A percentile compares a stretch with the other conserved stretches of the same genome.
phyloP scores from a whole-genome alignment of 2,113 vertebrate genomes.

The Centrocercus urophasianus region DNA sequence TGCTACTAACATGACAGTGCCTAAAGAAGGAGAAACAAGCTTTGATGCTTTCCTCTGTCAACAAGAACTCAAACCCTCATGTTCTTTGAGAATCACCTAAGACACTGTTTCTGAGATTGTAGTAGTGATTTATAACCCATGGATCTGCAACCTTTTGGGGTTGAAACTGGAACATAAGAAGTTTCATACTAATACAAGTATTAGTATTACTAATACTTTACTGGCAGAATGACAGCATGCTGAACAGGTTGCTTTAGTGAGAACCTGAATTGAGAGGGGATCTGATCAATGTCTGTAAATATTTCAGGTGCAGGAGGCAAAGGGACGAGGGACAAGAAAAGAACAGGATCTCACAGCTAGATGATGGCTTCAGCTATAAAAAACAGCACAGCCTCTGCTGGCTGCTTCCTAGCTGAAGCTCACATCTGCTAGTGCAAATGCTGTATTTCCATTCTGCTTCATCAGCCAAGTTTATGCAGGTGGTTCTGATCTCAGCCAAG shows the following conservation, averaged over 20 bases:
- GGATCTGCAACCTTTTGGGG: neutral
- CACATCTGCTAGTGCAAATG: neutral
- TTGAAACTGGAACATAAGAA: neutral
- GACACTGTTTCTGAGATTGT: neutral
- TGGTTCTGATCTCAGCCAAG: neutral
- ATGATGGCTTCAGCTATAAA: neutral
- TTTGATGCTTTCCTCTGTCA: neutral
- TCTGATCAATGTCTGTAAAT: too few species aligned
- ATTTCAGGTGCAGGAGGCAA: too few species aligned
- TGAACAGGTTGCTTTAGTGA: too few species aligned
- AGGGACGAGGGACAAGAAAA: neutral
- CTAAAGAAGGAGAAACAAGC: neutral
- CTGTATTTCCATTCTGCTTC: neutral
- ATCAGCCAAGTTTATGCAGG: neutral
- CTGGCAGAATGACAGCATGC: too few species aligned
- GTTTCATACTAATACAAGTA: neutral
- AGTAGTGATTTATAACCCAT: neutral
- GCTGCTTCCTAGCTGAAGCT: neutral
- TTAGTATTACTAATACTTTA: too few species aligned
- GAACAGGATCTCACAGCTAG: neutral
- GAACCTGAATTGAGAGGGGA: too few species aligned
- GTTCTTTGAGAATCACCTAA: neutral
- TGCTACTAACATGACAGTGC: neutral
- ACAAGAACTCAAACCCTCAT: neutral
- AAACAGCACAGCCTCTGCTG: neutral